These are phyloP conservation scores for Elaphurus davidianus DNA, from an alignment of 2,113 vertebrate genomes.

Conservation along the genomic window DNA sequence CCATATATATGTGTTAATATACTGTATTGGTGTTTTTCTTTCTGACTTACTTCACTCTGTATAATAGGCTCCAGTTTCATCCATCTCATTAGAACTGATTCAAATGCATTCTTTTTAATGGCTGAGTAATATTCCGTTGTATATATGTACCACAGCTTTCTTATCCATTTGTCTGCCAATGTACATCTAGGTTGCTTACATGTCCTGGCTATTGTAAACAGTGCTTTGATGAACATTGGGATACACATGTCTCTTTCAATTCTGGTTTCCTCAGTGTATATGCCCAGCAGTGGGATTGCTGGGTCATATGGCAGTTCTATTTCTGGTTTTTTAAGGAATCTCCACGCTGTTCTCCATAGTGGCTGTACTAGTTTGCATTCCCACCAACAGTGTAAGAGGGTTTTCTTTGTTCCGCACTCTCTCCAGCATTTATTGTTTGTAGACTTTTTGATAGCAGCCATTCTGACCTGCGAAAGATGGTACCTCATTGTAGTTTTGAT, in stretches of 20 bases:
- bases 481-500: background rate
- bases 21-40: background rate
- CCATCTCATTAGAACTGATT: background rate
- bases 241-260: background rate
- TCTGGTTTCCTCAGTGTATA: background rate
- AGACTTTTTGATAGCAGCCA: background rate
- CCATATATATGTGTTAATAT: background rate
- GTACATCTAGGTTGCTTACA: background rate
- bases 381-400: background rate
- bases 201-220: background rate
- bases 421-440: background rate
- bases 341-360: background rate
- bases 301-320: background rate
- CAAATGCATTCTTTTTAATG: background rate
- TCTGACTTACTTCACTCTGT: background rate
- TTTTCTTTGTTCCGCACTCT: background rate
- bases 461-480: background rate
- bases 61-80: background rate
- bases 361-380: background rate
- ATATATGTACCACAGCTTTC: background rate
- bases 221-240: background rate
- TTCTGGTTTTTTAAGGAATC: background rate
- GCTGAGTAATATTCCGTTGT: background rate
- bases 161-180: background rate
- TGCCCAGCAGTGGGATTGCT: background rate